Base-by-base conservation (phyloP, 2,888 invertebrate genomes). In the Plagodis pulveraria region DNA sequence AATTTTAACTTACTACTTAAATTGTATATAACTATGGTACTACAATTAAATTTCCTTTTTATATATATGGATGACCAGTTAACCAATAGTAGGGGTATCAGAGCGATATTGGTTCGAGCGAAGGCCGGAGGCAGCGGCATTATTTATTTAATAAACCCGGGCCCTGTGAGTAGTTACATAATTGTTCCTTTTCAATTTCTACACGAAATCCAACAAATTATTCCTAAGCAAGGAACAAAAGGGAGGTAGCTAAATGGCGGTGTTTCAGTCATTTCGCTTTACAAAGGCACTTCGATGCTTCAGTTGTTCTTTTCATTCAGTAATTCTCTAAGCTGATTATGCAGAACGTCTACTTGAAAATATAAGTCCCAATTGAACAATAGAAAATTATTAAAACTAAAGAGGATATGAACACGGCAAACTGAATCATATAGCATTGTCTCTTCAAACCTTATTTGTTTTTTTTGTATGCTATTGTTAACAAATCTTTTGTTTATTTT, bases 71-170 rank as follows among this genome's bases (percentile, higher is more conserved):
- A 22, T 22, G 22, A 22, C 22, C 22, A 22, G 11, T n/a, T 10
- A 9, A 63, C 64, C 66, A 44, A 50, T 80, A 69, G 85, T 86
- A 83, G 67, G 65, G 62, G 65, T 62, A 51, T 62, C 60, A 65
- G 42, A 78, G 80, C 78, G 78, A 76, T 71, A 72, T 72, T 63
- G 66, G 71, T 65, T 67, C 72, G 71, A 74, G 73, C 75, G 71
- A 65, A 56, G 12, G 74, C 82, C 79, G 65, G 69, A 70, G 74
- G 83, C 81, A 64, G 71, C 69, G 69, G 76, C 81, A 87, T 89
- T 88, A 89, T 89, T 89, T 91, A 90, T 90, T 90, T 84, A 91
- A 81, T 81, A 83, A 83, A 80, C 85, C 84, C 84, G 80, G 84
- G 79, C 80, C 78, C 77, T 77, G 76, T 72, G 70, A 83, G 78